These are phyloP conservation scores for Dendropsophus ebraccatus DNA, from an alignment of 2,113 vertebrate species.

Conservation along the genomic window DNA sequence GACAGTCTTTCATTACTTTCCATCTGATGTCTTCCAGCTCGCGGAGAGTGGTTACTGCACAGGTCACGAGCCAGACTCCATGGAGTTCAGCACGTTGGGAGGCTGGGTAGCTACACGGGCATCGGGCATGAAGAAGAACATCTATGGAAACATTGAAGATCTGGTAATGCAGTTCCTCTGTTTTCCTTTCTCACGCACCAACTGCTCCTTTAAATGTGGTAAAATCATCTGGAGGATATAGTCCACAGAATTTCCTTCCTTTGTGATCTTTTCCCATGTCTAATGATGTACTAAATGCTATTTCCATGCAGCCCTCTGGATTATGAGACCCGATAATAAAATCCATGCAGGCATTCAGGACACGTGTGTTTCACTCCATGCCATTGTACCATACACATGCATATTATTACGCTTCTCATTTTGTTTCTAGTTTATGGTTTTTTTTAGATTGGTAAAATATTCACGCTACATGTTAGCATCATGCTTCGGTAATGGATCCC, in stretches of 20 bases:
- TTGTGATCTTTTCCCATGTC: conserved; percentile 42
- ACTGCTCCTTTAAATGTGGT: conserved; percentile 14
- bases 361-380: not conserved
- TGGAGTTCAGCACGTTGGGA: conserved; percentile 97
- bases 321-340: not conserved
- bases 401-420: not conserved
- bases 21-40: conserved; percentile 80
- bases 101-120: conserved; percentile 98
- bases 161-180: conserved; percentile 76
- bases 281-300: conserved; percentile 39
- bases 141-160: conserved; percentile 99
- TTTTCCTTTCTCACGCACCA: conserved; percentile 14
- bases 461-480: not conserved
- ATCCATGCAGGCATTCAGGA: not conserved
- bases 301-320: conserved; percentile 22
- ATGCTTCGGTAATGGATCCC: not conserved
- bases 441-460: not conserved
- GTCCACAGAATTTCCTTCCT: conserved; percentile 35
- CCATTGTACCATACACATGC: not conserved
- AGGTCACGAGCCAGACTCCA: conserved; percentile 96
- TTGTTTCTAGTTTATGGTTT: not conserved
- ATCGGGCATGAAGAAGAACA: conserved; percentile 99
- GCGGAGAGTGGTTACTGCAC: conserved; percentile 95
- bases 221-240: conserved; percentile 35
- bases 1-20: not conserved